These are phyloP conservation scores for Cremastinae sp. DNA, from an alignment of 2,888 invertebrate genomes.

Conservation along the genomic window DNA sequence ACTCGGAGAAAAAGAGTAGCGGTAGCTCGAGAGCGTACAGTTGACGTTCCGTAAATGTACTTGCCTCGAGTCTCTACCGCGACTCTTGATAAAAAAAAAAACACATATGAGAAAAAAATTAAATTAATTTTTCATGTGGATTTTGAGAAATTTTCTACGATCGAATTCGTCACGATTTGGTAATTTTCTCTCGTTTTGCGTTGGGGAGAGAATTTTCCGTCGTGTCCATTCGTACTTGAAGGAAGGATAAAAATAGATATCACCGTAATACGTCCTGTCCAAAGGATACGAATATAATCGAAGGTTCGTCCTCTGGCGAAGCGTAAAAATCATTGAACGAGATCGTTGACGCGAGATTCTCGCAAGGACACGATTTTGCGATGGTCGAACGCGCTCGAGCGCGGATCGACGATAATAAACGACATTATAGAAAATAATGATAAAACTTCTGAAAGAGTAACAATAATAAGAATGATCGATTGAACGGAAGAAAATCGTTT, in stretches of 20 bases:
- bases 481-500: constrained; percentile 20
- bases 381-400: constrained; percentile 55
- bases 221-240: background rate
- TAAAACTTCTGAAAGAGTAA: too few species aligned
- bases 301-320: constrained; percentile 17
- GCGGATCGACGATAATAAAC: constrained; percentile 34
- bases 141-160: constrained; percentile 48
- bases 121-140: background rate
- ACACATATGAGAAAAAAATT: background rate
- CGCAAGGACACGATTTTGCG: constrained; percentile 51
- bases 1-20: too few species aligned
- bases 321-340: constrained; percentile 51
- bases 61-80: too few species aligned
- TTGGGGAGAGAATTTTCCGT: too few species aligned
- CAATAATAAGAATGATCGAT: constrained; percentile 12
- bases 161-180: constrained; percentile 42
- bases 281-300: constrained; percentile 26
- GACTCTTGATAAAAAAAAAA: constrained; percentile 39
- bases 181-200: constrained; percentile 49
- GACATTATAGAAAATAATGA: constrained; percentile 12
- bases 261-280: background rate
- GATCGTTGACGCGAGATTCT: constrained; percentile 52
- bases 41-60: too few species aligned
- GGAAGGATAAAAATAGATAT: constrained; percentile 18
- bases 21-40: too few species aligned